phyloP scores from a whole-genome alignment of 1,140 invertebrate species.

The Phymorhynchus buccinoides region DNA sequence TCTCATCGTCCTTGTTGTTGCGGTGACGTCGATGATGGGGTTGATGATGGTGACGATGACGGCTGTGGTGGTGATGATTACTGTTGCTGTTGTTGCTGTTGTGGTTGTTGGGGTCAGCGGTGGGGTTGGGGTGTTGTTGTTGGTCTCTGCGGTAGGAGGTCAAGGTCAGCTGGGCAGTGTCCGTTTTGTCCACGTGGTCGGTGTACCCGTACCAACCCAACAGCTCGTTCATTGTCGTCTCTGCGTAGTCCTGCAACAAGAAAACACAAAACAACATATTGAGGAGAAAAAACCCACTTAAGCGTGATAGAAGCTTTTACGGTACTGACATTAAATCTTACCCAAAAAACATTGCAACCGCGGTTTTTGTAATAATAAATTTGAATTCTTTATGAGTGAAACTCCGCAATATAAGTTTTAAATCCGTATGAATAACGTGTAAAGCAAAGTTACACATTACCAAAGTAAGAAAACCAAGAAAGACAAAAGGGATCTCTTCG shows the following conservation, averaged over 20 bases:
- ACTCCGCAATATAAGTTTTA: too few species aligned
- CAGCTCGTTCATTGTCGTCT: constrained; percentile 91
- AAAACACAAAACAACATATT: not conserved
- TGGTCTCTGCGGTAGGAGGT: constrained; percentile 49
- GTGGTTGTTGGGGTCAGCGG: not conserved
- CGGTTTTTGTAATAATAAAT: too few species aligned
- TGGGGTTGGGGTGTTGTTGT: not conserved
- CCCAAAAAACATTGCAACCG: too few species aligned
- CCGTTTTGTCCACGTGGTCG: constrained; percentile 78
- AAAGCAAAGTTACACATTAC: too few species aligned
- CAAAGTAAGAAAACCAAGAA: too few species aligned
- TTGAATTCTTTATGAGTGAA: too few species aligned
- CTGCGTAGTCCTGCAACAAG: constrained; percentile 84
- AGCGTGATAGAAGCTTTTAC: not conserved
- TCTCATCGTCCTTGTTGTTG: constrained; percentile 17
- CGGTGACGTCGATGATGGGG: constrained; percentile 17
- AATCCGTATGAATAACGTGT: too few species aligned
- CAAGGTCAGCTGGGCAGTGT: constrained; percentile 71
- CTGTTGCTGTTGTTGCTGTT: not conserved
- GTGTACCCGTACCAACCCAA: constrained; percentile 92
- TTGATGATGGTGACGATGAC: not conserved
- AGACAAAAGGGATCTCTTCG: too few species aligned
- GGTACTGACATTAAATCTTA: not conserved
- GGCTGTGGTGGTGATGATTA: not conserved
- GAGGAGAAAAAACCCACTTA: constrained; percentile 1